These are phyloP conservation scores for Margarornis squamiger DNA, from an alignment of 2,797 vertebrate genomes.

Conservation along the genomic window DNA sequence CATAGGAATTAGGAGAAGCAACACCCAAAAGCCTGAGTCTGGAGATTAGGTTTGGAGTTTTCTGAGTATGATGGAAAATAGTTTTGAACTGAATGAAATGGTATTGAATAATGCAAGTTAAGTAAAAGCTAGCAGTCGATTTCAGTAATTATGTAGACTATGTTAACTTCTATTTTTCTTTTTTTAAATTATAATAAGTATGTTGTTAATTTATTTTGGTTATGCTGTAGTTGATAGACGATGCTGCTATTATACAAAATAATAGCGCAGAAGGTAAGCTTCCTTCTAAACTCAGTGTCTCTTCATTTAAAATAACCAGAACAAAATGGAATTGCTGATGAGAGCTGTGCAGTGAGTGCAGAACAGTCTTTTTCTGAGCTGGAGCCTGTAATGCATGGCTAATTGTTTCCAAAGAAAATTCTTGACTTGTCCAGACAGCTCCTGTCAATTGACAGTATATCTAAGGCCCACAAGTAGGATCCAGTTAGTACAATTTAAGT, in stretches of 20 bases:
- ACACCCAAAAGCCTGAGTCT: neutral
- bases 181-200: neutral
- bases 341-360: neutral
- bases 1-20: neutral
- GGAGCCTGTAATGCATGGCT: slow-evolving; percentile 1
- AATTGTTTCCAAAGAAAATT: slow-evolving; percentile 56
- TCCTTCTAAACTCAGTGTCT: neutral
- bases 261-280: neutral
- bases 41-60: neutral
- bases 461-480: neutral
- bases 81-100: neutral
- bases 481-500: neutral
- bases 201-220: neutral
- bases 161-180: neutral
- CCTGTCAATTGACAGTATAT: neutral
- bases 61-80: neutral
- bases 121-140: neutral
- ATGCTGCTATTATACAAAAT: neutral
- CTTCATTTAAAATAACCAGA: neutral
- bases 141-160: neutral
- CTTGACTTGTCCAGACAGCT: slow-evolving; percentile 14
- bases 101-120: neutral
- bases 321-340: neutral
- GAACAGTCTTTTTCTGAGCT: neutral
- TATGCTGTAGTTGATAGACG: neutral